Percentiles rank a stretch among this genome's conserved stretches.
These are phyloP conservation scores for Pteromalus puparum DNA, from an alignment of 1,140 invertebrate genomes.

Conservation along the genomic window DNA sequence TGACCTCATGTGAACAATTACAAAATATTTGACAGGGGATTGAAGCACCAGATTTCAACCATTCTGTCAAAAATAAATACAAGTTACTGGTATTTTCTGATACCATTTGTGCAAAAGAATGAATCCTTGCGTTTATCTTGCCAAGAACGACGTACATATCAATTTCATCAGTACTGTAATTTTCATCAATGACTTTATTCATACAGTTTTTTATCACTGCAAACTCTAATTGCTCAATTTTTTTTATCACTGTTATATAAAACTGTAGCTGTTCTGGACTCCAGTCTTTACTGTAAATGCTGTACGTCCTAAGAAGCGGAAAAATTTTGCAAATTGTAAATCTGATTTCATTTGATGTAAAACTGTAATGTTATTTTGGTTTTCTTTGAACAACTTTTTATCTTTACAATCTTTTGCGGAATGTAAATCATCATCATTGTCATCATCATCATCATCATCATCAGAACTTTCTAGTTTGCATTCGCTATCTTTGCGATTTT, in stretches of 20 bases:
- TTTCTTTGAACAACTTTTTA: no score
- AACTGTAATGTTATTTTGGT: no score
- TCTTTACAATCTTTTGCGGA: no score
- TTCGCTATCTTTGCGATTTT: no score
- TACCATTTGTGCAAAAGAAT: slow-evolving; percentile 1
- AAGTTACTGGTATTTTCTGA: neutral
- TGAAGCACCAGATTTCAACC: neutral
- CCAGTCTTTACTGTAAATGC: neutral
- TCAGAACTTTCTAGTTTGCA: no score
- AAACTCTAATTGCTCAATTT: neutral
- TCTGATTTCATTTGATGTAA: neutral
- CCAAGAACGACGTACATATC: neutral
- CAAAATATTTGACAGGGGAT: neutral
- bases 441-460: no score
- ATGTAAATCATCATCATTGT: no score
- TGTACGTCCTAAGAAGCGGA: neutral
- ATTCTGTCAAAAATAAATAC: slow-evolving; percentile 15
- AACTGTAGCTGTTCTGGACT: slow-evolving; percentile 6
- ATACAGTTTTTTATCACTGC: neutral
- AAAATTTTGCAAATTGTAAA: neutral
- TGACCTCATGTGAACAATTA: neutral
- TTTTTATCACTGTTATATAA: neutral
- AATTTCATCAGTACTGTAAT: neutral
- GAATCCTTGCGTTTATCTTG: neutral
- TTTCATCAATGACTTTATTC: neutral